Evolutionary conservation across 2,797 vertebrate genomes (phyloP).

Genomic region (Remorina albescens): DNA sequence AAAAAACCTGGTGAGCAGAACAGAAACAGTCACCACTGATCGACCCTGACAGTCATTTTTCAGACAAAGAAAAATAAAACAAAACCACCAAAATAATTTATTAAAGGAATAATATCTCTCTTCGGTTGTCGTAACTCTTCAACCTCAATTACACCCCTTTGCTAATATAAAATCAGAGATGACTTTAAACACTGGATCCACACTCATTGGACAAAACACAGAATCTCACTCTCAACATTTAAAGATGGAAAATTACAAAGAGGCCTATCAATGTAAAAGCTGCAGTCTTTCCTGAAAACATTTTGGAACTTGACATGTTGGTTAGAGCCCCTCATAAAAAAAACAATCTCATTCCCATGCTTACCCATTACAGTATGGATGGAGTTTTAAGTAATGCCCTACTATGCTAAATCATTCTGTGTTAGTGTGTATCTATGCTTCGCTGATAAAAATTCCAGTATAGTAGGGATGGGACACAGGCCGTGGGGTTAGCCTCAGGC

Average conservation of each 20-base stretch:
- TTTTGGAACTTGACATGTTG: too few species aligned
- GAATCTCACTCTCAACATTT: not conserved
- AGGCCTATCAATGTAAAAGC: too few species aligned
- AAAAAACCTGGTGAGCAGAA: not conserved
- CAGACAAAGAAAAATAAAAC: not conserved
- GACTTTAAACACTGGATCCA: not conserved
- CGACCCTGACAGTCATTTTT: not conserved
- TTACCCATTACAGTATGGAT: not conserved
- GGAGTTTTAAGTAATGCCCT: not conserved
- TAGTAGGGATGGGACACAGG: slow-evolving; percentile 28
- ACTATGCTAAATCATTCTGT: not conserved
- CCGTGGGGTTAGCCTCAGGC: too few species aligned
- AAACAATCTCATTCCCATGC: too few species aligned
- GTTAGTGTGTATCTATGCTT: not conserved
- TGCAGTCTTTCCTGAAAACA: too few species aligned
- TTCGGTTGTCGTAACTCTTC: not conserved
- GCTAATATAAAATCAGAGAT: not conserved
- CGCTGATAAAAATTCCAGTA: not conserved
- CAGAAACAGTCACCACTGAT: slow-evolving; percentile 8
- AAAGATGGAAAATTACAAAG: not conserved
- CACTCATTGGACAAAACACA: not conserved
- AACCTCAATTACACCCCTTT: not conserved
- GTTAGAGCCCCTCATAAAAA: too few species aligned
- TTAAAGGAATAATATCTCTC: not conserved
- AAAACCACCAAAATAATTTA: slow-evolving; percentile 2